Percentiles rank a stretch among this genome's conserved stretches.
Evolutionary conservation across 2,888 invertebrate genomes (phyloP).

Genomic region (Rhagium mordax): DNA sequence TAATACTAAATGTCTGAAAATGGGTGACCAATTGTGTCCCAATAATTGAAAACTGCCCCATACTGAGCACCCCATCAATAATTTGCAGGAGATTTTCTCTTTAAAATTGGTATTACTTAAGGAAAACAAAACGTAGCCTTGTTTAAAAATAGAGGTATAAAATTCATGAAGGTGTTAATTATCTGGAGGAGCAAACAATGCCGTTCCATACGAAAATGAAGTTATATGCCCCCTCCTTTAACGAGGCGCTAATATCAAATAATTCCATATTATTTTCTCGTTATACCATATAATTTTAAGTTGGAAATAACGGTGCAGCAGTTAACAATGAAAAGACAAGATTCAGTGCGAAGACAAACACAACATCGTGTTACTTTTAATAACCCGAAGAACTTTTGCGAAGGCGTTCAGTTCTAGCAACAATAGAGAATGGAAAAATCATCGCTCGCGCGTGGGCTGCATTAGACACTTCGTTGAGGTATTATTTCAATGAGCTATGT

Average conservation of each 20-base stretch:
- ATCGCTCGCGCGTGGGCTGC: background rate
- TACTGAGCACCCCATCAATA: no score
- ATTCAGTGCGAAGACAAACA: conserved; percentile 38
- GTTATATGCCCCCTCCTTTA: background rate
- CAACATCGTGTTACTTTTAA: conserved; percentile 32
- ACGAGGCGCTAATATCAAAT: conserved; percentile 14
- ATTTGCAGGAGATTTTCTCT: no score
- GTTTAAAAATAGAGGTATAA: no score
- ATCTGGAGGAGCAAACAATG: no score
- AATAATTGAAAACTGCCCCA: no score
- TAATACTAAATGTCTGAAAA: no score
- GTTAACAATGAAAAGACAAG: conserved; percentile 28
- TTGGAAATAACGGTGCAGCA: conserved; percentile 6
- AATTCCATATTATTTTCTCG: conserved; percentile 24
- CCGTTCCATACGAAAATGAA: background rate
- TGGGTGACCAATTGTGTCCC: no score
- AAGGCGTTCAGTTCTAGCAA: conserved; percentile 31
- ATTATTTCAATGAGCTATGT: conserved; percentile 5
- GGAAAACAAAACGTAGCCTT: no score
- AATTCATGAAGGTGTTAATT: no score
- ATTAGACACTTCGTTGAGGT: conserved; percentile 15
- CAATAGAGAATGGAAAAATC: conserved; percentile 22
- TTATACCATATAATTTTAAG: conserved; percentile 7
- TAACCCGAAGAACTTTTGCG: conserved; percentile 28
- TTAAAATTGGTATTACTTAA: no score